Percentiles rank a stretch among this genome's conserved stretches.
Conservation (phyloP, 2,888 invertebrate genomes). For the Leptopilina myrica region DNA sequence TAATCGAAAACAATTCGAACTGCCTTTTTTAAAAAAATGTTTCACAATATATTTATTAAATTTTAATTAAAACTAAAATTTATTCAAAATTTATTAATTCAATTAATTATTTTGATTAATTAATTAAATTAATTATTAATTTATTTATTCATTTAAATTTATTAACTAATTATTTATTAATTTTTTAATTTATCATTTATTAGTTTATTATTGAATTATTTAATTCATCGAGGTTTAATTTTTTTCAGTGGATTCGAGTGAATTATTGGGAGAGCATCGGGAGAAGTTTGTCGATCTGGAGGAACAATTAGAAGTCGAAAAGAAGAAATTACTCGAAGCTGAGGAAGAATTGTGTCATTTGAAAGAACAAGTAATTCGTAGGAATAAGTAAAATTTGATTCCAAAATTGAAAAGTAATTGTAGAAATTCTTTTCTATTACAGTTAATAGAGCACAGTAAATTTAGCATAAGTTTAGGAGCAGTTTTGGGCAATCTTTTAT, state of each 20-base stretch:
- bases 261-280: neutral
- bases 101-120: too few species aligned
- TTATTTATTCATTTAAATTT: too few species aligned
- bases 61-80: too few species aligned
- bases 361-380: conserved; percentile 9
- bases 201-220: too few species aligned
- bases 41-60: too few species aligned
- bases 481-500: conserved; percentile 73
- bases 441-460: conserved; percentile 69
- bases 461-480: conserved; percentile 75
- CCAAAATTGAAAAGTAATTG: neutral
- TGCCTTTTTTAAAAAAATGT: too few species aligned
- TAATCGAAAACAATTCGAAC: too few species aligned
- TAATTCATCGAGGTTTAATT: too few species aligned
- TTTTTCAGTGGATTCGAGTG: neutral
- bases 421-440: conserved; percentile 44
- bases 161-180: too few species aligned
- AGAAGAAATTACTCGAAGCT: conserved; percentile 19
- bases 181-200: too few species aligned
- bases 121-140: too few species aligned
- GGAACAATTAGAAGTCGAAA: conserved; percentile 20
- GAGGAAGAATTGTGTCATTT: conserved; percentile 11
- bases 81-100: too few species aligned
- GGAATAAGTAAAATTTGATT: conserved; percentile 14
- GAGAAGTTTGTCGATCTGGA: conserved; percentile 18